Evolutionary conservation across 2,797 vertebrate species (phyloP), one percentile per base, ranked within the genome.

Genomic region (Rhyacichthys aspro): DNA sequence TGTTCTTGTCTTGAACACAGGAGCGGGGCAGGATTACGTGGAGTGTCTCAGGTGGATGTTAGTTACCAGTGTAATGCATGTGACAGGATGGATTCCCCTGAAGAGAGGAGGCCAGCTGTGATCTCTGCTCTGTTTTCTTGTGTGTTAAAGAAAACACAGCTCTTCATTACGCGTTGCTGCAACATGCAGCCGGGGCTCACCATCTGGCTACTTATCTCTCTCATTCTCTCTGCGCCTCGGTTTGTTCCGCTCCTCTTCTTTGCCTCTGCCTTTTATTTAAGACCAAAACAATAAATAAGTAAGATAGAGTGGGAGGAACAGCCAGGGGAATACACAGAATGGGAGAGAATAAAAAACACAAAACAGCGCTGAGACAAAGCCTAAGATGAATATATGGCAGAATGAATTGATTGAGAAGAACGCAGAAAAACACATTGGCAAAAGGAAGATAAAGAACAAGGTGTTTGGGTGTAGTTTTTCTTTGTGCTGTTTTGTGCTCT

Each of bases 151-250:
- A 44, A 52, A 61, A 66, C 66, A 52, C 52, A 6, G 43, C 66
- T 57, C 62, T 69, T 70, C 59, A 76, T 74, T 72, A 70, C 62
- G 67, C 67, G 44, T 56, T 48, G 57, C 62, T 42, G 62, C 71
- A 70, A n/a, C 65, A 61, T 43, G 41, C 50, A 66, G 61, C 37
- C 55, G 57, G 54, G 9, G 34, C 43, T 74, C 69, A 18, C 76
- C 76, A 75, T 81, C 76, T 79, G 73, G 74, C 67, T 78, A 46
- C 70, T 65, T 65, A 60, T 71, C 75, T 75, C 50, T 56, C 46
- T 59, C 34, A 70, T 60, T 63, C 49, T 28, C 64, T 62, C 48
- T 37, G 5, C 34, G 23, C 50, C 46, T 62, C 33, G 41, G 9
- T 63, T 70, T 74, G 61, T 76, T 58, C 49, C 43, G 34, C 63